Conservation (phyloP, 2,113 vertebrate genomes). For the Eidolon helvum region DNA sequence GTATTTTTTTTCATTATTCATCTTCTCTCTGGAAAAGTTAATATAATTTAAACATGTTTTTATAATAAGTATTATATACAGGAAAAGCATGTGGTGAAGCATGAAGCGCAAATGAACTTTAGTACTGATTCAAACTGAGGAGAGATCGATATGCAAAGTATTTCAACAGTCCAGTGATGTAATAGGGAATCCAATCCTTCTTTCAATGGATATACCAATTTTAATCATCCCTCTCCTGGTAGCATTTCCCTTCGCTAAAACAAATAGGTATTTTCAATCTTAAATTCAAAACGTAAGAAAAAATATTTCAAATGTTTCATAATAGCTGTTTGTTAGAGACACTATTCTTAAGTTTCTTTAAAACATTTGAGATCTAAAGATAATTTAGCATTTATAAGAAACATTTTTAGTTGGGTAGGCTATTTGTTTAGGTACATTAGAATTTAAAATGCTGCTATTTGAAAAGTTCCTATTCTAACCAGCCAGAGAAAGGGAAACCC, state of each 20-base stretch:
- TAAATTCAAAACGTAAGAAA: conserved; percentile 5
- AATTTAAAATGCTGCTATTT: conserved; percentile 8
- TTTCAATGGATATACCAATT: neutral
- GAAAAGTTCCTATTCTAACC: neutral
- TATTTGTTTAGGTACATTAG: neutral
- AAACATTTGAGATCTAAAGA: conserved; percentile 26
- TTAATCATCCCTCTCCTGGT: neutral
- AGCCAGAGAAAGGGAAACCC: neutral
- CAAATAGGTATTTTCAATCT: neutral
- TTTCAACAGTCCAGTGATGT: neutral
- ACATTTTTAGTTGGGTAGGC: neutral
- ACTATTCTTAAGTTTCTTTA: neutral
- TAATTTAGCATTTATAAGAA: neutral
- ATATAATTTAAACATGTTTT: neutral
- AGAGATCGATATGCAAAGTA: neutral
- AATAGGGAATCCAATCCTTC: neutral
- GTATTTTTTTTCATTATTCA: neutral
- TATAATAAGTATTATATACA: neutral
- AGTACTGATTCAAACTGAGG: neutral
- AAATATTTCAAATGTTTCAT: neutral
- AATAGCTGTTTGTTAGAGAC: neutral
- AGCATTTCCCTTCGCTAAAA: neutral
- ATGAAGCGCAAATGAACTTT: neutral
- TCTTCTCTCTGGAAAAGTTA: neutral
- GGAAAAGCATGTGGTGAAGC: neutral